Evolutionary conservation across 2,797 vertebrate species (phyloP), one percentile per base, ranked within the genome.

Genomic region (Serranus cabrilla): DNA sequence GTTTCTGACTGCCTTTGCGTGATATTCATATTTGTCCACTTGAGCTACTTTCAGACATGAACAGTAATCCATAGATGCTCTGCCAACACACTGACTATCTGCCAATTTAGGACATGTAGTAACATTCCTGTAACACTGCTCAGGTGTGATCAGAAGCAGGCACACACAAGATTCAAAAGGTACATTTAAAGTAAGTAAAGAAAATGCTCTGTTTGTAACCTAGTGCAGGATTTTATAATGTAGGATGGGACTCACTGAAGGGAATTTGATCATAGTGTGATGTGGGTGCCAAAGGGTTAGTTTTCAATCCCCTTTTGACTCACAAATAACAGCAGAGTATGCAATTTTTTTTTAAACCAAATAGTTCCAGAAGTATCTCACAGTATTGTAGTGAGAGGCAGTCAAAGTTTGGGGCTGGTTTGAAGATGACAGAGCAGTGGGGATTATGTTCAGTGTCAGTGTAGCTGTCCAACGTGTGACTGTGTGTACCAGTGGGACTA

Each of bases 391-490:
- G 27, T 43, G 12, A 45, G 43, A 40, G 7, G 13, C 21, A 59
- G 40, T 37, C 14, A 37, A 45, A 54, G 47, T 60, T 20, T 37
- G 13, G 3, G 8, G 11, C 5, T n/a, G 20, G 31, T 67, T 63
- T 68, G 37, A 60, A 64, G 63, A 56, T n/a, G 45, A 34, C 39
- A 50, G 57, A 37, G n/a, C 4, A 21, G 49, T 50, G 18, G 31
- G 13, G 50, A 55, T 67, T 66, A 31, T 1, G 54, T 67, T 67
- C 46, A 66, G 49, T 17, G 6, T 72, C 27, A n/a, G 37, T 45
- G 50, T 17, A 58, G 55, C 63, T 74, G 78, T 73, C 20, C 23
- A 63, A 42, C 9, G 51, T 59, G 73, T 77, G 73, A 65, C 55
- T 23, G 31, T 63, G 46, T 71, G 42, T 47, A 31, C 37, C 43